phyloP scores from a whole-genome alignment of 2,888 invertebrate species.

The Nomada ruficornis region DNA sequence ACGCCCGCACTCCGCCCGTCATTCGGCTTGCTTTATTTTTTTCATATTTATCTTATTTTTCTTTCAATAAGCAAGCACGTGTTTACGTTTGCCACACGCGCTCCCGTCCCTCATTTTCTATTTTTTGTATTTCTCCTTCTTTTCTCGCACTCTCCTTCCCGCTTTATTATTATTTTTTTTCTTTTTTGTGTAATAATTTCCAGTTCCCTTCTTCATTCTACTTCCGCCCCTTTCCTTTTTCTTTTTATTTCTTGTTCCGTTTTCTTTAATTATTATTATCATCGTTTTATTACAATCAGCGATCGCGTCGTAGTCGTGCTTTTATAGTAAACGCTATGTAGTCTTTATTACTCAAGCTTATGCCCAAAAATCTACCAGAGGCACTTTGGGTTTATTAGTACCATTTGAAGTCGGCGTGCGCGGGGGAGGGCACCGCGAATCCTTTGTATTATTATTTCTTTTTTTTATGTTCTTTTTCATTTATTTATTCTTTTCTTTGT shows the following conservation, averaged over 20 bases:
- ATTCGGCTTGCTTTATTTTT: slow-evolving; percentile 37
- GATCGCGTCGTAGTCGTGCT: slow-evolving; percentile 69
- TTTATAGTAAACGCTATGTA: slow-evolving; percentile 76
- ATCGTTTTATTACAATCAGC: slow-evolving; percentile 68
- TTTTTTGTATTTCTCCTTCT: slow-evolving; percentile 30
- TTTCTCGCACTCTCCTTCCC: slow-evolving; percentile 23
- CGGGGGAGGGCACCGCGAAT: slow-evolving; percentile 77
- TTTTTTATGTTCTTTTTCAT: background rate
- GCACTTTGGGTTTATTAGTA: slow-evolving; percentile 84
- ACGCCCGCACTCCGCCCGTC: slow-evolving; percentile 66
- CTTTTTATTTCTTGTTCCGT: slow-evolving; percentile 24
- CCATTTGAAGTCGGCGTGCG: slow-evolving; percentile 83
- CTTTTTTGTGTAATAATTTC: background rate
- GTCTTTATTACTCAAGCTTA: slow-evolving; percentile 83
- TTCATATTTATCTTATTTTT: slow-evolving; percentile 26
- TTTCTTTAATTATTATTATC: slow-evolving; percentile 62
- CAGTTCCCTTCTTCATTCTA: slow-evolving; percentile 7
- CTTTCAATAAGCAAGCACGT: slow-evolving; percentile 43
- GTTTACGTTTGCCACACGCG: slow-evolving; percentile 42
- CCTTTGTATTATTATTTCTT: slow-evolving; percentile 49
- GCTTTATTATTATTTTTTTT: slow-evolving; percentile 7
- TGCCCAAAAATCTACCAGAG: slow-evolving; percentile 84
- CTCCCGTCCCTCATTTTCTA: slow-evolving; percentile 39
- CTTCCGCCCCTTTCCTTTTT: slow-evolving; percentile 32
- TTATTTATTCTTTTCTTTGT: slow-evolving; percentile 20